Evolutionary conservation across 2,113 vertebrate species (phyloP).

Genomic region (Prietella phreatophila): DNA sequence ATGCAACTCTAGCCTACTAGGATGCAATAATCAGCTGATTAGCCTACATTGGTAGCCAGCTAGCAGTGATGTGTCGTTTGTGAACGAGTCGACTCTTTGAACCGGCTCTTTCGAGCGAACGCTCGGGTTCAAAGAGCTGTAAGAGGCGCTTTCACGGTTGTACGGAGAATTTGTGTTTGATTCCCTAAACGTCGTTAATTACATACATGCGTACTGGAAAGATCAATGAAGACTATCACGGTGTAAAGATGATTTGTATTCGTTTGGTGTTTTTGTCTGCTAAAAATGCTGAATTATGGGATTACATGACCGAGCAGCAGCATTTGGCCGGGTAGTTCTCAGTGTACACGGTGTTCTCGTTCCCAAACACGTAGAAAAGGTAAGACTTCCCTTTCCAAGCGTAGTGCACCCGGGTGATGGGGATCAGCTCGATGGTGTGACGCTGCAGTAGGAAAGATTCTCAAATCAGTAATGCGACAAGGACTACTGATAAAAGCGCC

Average conservation of each 20-base stretch:
- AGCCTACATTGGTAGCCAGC: neutral
- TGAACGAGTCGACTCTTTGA: neutral
- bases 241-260: neutral
- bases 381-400: slow-evolving; percentile 70
- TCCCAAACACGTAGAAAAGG: slow-evolving; percentile 73
- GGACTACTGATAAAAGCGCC: neutral
- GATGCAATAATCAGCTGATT: neutral
- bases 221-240: neutral
- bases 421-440: slow-evolving; percentile 77
- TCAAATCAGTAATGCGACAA: neutral
- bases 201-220: neutral
- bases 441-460: slow-evolving; percentile 64
- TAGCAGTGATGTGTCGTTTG: neutral
- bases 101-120: neutral
- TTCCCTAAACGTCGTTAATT: neutral
- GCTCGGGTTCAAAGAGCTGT: neutral
- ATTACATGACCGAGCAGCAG: slow-evolving; percentile 68
- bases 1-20: neutral
- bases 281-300: neutral
- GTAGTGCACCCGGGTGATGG: slow-evolving; percentile 74
- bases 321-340: slow-evolving; percentile 73
- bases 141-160: neutral
- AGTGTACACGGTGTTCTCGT: slow-evolving; percentile 67
- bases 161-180: neutral
- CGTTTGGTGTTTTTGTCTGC: neutral